A percentile compares a stretch with the other conserved stretches of the same genome.
Conservation (phyloP, 2,888 invertebrate species). For the Drosophila eohydei region DNA sequence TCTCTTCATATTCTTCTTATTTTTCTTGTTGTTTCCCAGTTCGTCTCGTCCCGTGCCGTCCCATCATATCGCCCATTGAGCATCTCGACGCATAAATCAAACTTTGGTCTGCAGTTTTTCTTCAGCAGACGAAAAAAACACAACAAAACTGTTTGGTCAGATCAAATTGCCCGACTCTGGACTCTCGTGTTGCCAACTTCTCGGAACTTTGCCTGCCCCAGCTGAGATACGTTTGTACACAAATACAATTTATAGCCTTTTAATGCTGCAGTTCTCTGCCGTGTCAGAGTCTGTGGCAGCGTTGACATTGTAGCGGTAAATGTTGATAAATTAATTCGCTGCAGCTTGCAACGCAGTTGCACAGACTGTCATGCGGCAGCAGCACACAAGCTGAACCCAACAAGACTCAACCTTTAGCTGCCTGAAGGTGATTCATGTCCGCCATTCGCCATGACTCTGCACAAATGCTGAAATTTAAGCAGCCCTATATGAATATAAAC, state of each 20-base stretch:
- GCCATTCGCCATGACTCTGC: conserved; percentile 38
- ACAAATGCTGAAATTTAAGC: conserved; percentile 25
- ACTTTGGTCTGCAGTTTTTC: conserved; percentile 72
- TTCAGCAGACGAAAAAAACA: conserved; percentile 31
- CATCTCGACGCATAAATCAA: conserved; percentile 79
- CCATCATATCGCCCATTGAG: conserved; percentile 66
- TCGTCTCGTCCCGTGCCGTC: conserved; percentile 9
- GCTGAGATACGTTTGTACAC: neutral
- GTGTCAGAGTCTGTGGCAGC: conserved; percentile 35
- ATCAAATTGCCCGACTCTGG: conserved; percentile 58
- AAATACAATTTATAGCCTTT: conserved; percentile 68
- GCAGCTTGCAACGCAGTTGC: conserved; percentile 52
- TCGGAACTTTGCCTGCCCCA: conserved; percentile 56
- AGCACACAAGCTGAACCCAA: neutral
- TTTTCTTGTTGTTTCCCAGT: conserved; percentile 5
- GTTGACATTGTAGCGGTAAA: conserved; percentile 75
- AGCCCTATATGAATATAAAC: conserved; percentile 6
- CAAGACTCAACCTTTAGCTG: conserved; percentile 15
- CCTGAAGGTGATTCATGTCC: conserved; percentile 40
- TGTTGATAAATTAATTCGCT: conserved; percentile 74
- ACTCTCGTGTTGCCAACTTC: conserved; percentile 51
- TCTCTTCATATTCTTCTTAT: conserved; percentile 31
- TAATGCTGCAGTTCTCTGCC: conserved; percentile 52
- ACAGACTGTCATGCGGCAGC: conserved; percentile 14
- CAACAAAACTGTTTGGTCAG: conserved; percentile 42